Conservation (phyloP, 2,888 invertebrate species). For the Cheilosia pagana region DNA sequence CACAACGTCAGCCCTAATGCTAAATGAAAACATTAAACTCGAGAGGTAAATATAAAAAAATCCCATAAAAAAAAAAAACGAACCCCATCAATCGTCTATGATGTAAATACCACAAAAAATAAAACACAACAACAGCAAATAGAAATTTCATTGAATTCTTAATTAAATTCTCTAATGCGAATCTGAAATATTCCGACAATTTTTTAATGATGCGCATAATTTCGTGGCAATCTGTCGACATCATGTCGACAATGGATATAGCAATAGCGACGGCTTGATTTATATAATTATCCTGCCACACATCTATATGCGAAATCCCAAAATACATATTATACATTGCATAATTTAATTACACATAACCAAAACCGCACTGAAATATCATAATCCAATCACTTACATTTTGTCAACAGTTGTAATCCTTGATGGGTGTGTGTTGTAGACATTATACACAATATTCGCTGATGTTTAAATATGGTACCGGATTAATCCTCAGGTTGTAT, state of each 20-base stretch:
- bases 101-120: not conserved
- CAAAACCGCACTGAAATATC: slow-evolving; percentile 60
- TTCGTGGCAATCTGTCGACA: not conserved
- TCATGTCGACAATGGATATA: not conserved
- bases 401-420: slow-evolving; percentile 68
- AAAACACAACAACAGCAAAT: not conserved
- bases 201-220: not conserved
- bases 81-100: too few species aligned
- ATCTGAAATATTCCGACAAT: not conserved
- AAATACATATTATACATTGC: slow-evolving; percentile 19
- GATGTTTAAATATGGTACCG: not conserved
- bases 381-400: slow-evolving; percentile 72
- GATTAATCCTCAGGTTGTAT: slow-evolving; percentile 33
- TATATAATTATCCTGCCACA: not conserved
- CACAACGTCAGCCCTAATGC: too few species aligned
- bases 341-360: slow-evolving; percentile 54
- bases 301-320: not conserved
- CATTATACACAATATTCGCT: slow-evolving; percentile 8
- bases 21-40: not conserved
- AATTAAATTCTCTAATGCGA: slow-evolving; percentile 1
- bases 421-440: slow-evolving; percentile 16
- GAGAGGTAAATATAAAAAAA: not conserved
- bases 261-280: not conserved
- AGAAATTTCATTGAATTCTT: not conserved
- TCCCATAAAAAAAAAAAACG: not conserved